Evolutionary conservation across 2,888 invertebrate genomes (phyloP).

Genomic region (Lithophane semibrunnea): DNA sequence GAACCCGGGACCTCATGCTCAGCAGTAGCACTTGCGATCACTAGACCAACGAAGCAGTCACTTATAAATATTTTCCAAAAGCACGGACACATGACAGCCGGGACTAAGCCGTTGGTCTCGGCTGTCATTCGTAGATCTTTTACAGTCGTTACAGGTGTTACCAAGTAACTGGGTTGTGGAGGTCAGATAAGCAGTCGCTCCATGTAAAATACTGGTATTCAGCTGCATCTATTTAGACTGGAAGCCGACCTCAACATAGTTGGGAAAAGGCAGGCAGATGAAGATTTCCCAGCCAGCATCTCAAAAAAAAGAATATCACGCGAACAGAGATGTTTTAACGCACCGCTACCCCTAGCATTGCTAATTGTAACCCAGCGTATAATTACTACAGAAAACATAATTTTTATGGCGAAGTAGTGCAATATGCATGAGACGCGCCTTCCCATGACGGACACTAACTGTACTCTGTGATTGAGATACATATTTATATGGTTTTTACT

Average conservation of each 20-base stretch:
- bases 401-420: conserved; percentile 84
- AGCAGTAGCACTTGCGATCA: not conserved
- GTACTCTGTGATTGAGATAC: conserved; percentile 84
- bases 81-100: not conserved
- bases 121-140: not conserved
- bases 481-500: conserved; percentile 80
- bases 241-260: not conserved
- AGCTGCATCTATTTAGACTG: not conserved
- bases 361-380: conserved; percentile 60
- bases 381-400: conserved; percentile 70
- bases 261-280: not conserved
- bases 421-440: conserved; percentile 85
- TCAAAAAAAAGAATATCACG: conserved; percentile 10
- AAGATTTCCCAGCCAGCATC: not conserved
- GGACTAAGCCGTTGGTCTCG: not conserved
- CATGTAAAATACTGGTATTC: not conserved
- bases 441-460: conserved; percentile 87
- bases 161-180: not conserved
- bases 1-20: not conserved
- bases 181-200: not conserved
- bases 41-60: not conserved
- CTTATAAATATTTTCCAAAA: not conserved
- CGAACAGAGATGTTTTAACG: conserved; percentile 61
- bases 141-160: no score
- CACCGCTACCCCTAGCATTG: conserved; percentile 49